Evolutionary conservation across 2,888 invertebrate species (phyloP).

Genomic region (Rhagium mordax): DNA sequence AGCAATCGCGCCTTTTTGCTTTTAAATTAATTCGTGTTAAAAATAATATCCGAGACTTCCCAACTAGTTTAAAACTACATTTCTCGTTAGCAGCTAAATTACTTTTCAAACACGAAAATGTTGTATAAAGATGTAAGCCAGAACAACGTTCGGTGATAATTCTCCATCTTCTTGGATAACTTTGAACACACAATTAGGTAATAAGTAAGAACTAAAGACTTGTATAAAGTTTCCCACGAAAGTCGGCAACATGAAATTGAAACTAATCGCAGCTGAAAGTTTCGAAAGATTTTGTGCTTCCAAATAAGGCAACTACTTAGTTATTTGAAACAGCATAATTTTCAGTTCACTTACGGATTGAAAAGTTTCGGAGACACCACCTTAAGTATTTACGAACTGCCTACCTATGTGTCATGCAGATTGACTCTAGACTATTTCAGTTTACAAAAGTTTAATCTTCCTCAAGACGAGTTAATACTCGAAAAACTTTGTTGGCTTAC

Average conservation of each 20-base stretch:
- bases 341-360: constrained; percentile 11
- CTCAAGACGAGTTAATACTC: neutral
- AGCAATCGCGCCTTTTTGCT: neutral
- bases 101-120: neutral
- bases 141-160: neutral
- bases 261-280: constrained; percentile 35
- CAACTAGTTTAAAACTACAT: neutral
- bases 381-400: constrained; percentile 6
- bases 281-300: constrained; percentile 10
- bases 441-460: constrained; percentile 8
- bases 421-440: neutral
- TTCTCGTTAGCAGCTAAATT: neutral
- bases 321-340: constrained; percentile 13
- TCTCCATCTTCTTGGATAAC: neutral
- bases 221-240: constrained; percentile 11
- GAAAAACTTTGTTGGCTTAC: neutral
- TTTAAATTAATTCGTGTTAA: neutral
- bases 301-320: constrained; percentile 20
- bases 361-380: constrained; percentile 12
- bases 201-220: constrained; percentile 2
- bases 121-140: neutral
- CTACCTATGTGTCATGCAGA: constrained; percentile 4
- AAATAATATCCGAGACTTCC: neutral
- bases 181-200: neutral
- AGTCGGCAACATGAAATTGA: constrained; percentile 29